Evolutionary conservation across 2,888 invertebrate species (phyloP).

Genomic region (Apodemia mormo): DNA sequence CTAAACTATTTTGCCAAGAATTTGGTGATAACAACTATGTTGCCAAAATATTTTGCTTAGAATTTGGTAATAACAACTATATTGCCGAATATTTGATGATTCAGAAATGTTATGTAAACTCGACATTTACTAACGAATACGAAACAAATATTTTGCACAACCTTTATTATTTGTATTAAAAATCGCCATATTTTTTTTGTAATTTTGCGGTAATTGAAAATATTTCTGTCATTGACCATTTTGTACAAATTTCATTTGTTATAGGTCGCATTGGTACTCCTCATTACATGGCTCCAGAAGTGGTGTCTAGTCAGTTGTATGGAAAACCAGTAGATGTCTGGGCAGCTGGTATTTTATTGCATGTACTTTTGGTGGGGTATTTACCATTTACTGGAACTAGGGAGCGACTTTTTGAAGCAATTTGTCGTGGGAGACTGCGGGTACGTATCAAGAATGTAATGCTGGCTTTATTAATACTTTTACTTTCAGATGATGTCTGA

Average conservation of each 20-base stretch:
- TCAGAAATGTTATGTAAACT: too few species aligned
- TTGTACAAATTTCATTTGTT: neutral
- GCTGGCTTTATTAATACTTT: neutral
- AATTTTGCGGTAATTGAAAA: neutral
- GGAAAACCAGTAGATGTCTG: slow-evolving; percentile 98
- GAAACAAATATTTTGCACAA: too few species aligned
- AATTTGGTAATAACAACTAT: too few species aligned
- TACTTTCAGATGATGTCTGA: too few species aligned
- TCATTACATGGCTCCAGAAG: slow-evolving; percentile 99
- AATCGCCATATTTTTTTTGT: too few species aligned
- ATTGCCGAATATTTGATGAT: too few species aligned
- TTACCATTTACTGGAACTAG: slow-evolving; percentile 97
- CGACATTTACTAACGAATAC: too few species aligned
- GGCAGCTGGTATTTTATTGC: slow-evolving; percentile 97
- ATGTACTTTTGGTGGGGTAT: slow-evolving; percentile 95
- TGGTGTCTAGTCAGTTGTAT: slow-evolving; percentile 94
- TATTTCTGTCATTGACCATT: neutral
- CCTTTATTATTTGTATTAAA: too few species aligned
- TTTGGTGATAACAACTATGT: too few species aligned
- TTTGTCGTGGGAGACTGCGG: slow-evolving; percentile 91
- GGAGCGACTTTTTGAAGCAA: slow-evolving; percentile 94
- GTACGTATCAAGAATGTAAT: slow-evolving; percentile 68
- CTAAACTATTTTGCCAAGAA: too few species aligned
- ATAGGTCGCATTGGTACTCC: slow-evolving; percentile 96
- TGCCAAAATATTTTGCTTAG: too few species aligned